Base-by-base conservation (phyloP, 1,140 invertebrate genomes). In the Chionoecetes opilio region DNA sequence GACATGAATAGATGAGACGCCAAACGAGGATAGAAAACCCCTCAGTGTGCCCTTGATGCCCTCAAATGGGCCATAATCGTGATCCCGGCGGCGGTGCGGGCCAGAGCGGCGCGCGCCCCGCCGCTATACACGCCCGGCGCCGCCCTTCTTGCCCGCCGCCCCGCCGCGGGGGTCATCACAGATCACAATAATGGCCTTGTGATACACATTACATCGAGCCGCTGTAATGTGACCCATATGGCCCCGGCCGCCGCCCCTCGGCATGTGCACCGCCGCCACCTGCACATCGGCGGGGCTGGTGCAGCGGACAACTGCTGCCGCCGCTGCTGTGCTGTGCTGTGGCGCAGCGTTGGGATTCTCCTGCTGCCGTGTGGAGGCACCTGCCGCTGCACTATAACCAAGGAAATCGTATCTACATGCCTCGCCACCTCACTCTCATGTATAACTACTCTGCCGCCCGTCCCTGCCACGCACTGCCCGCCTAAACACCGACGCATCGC, bases 41-140 rank as follows among this genome's bases (percentile, higher is more conserved):
- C 85, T 94, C 88, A 32, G 37, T 26, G 29, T 91, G 88, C 89
- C 93, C 93, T 94, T 94, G 84, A 82, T 91, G 89, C 41, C 75
- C 93, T 91, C 89, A 91, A 41, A 91, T 53, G 93, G 93, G 17
- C 93, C 89, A 94, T 94, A 94, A 94, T 91, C 89, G 82, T 94
- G 93, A 90, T 94, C 88, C 88, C 37, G 17, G 53, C 75, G 9
- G 5, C 82, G n/a, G 34, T 35, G 35, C 26, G 75, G 35, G 87
- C 21, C 35, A 90, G 14, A 91, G 82, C n/a, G 88, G 75, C 93
- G 63, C 88, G 31, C 17, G 53, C 21, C 29, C 88, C 17, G 31
- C 17, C 35, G 21, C 3, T 29, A 87, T 9, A 29, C 31, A n/a
- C 46, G 21, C 0, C 14, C 31, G 29, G 35, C n/a, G 53, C 41